Evolutionary conservation across 64 coral and sea anemone genomes (phyloP).

Genomic region (Astreopora myriophthalma): DNA sequence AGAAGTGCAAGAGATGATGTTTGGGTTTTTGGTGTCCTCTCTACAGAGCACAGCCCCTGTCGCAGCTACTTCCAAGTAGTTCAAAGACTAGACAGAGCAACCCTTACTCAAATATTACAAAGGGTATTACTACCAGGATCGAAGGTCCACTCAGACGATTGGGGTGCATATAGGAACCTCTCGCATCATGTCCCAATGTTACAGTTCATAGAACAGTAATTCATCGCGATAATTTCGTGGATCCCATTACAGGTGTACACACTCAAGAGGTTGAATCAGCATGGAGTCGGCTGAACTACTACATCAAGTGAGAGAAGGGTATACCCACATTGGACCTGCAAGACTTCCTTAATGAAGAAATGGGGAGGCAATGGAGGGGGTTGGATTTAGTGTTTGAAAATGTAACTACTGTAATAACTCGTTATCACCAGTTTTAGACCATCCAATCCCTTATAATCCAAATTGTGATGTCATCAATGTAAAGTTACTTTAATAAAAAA

Average conservation of each 20-base stretch:
- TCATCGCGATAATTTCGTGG: background rate
- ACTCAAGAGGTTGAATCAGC: slow-evolving; percentile 19
- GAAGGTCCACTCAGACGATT: background rate
- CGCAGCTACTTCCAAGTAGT: slow-evolving; percentile 13
- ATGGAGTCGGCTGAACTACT: background rate
- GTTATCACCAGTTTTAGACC: background rate
- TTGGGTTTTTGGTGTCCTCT: slow-evolving; percentile 6
- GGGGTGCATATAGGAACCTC: background rate
- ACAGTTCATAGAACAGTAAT: background rate
- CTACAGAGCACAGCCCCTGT: background rate
- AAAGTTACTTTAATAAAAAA: no score
- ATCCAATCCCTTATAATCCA: background rate
- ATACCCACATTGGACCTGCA: no score
- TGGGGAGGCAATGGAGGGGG: no score
- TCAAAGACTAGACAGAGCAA: background rate
- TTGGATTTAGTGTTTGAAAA: no score
- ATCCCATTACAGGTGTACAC: slow-evolving; percentile 10
- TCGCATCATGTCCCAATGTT: no score
- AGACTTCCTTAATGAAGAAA: no score
- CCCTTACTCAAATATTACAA: background rate
- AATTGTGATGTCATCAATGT: background rate
- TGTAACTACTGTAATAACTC: background rate
- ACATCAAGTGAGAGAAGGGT: background rate
- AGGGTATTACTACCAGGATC: background rate
- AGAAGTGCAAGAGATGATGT: background rate